A percentile compares a stretch with the other conserved stretches of the same genome.
These are phyloP conservation scores for Thinocorus orbignyianus DNA, from an alignment of 2,113 vertebrate genomes.

Conservation along the genomic window DNA sequence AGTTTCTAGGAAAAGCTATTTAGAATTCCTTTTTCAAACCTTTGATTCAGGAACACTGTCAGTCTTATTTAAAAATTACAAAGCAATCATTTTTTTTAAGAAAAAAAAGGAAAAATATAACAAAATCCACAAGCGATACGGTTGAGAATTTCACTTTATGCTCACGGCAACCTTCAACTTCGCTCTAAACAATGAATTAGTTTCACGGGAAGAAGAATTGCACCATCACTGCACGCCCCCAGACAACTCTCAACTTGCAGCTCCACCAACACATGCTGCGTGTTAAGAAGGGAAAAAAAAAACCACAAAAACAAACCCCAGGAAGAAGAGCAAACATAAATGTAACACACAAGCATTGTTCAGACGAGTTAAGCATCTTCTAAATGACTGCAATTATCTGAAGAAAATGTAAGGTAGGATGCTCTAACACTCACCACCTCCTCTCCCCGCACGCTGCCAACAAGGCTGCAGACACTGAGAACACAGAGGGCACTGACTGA, in stretches of 20 bases:
- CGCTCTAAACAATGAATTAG: neutral
- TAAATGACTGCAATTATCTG: neutral
- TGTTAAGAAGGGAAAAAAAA: neutral
- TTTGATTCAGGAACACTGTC: neutral
- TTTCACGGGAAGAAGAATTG: neutral
- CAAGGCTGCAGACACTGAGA: neutral
- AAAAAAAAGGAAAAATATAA: neutral
- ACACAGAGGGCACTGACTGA: neutral
- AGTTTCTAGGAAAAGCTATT: neutral
- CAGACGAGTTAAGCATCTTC: neutral
- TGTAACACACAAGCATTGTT: accelerated
- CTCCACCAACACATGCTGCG: neutral
- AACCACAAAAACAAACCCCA: neutral
- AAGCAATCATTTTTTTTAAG: neutral
- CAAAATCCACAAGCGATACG: neutral
- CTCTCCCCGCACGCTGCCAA: neutral
- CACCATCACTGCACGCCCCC: neutral
- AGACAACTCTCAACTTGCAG: neutral
- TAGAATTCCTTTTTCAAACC: neutral
- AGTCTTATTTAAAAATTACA: neutral
- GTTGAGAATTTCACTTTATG: neutral
- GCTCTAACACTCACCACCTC: neutral
- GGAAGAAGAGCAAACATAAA: neutral
- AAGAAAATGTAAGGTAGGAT: neutral
- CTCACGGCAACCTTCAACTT: neutral